Evolutionary conservation across 1,140 invertebrate genomes (phyloP), one percentile per base, ranked within the genome.

Genomic region (Drosophila tropicalis): DNA sequence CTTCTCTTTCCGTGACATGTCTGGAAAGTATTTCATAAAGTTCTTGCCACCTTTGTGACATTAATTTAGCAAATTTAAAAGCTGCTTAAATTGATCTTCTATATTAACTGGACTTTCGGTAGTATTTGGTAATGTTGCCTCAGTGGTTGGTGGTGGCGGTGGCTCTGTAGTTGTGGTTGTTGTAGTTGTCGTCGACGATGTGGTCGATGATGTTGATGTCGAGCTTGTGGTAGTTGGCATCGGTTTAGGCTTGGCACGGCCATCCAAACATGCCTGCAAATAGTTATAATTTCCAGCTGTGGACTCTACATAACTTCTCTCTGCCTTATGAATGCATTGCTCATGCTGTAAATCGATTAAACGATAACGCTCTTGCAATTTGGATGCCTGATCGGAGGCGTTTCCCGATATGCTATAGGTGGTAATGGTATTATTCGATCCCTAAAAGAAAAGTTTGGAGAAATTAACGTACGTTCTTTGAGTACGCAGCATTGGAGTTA

Each of bases 391-490:
- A 22, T 91, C 90, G 0, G 90, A 79, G 36, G 90, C 90, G 69
- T 91, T 91, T 10, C 90, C 90, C 5, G 90, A 91, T 19, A 91
- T 91, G 70, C 78, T 79, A 60, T 91, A 91, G 0, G 78, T 85
- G 34, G 76, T 17, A n/a, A 90, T 75, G 4, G 90, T 91, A 56
- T 90, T 91, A 58, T 91, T 90, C 4, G 82, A 79, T 17, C 90
- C 90, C 90, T 91, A 15, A 10, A 15, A 47, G 7, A 17, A 47
- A 10, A 9, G 7, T 1, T 29, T 29, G 29, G 29, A 29, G 0
- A 6, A 17, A 36, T 5, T 1, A 17, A 10, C 1, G 25, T 5
- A 32, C 5, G 41, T 25, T 5, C 17, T 61, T 7, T 19, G 9
- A 15, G 44, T 1, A 3, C 9, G 62, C 1, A 34, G 62, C 1